Conservation (phyloP, 2,888 invertebrate species). For the Lasiommata megera region DNA sequence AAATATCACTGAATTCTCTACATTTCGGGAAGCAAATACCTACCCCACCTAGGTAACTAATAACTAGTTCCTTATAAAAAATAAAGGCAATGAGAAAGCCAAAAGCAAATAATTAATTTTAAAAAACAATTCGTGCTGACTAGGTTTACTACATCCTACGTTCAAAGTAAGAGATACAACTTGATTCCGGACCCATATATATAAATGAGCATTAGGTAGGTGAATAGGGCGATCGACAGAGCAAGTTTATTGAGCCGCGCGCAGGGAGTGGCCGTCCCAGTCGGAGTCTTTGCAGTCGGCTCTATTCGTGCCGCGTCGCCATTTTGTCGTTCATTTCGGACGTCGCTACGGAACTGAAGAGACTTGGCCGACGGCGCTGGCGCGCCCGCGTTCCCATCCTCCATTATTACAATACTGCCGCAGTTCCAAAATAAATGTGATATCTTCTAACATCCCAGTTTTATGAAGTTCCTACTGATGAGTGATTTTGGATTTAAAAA, state of each 20-base stretch:
- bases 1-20: too few species aligned
- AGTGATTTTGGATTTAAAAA: neutral
- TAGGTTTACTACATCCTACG: too few species aligned
- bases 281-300: neutral
- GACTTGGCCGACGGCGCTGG: slow-evolving; percentile 37
- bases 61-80: too few species aligned
- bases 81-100: too few species aligned
- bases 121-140: too few species aligned
- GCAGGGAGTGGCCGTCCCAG: slow-evolving; percentile 9
- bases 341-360: slow-evolving; percentile 36
- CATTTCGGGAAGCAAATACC: too few species aligned
- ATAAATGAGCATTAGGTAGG: neutral
- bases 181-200: neutral
- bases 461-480: neutral
- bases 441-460: neutral
- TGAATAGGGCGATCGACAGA: neutral
- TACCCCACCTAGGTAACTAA: too few species aligned
- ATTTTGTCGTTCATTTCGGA: slow-evolving; percentile 48
- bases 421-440: slow-evolving; percentile 16
- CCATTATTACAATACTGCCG: slow-evolving; percentile 10
- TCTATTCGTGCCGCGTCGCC: slow-evolving; percentile 39
- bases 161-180: neutral
- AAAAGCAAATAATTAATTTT: too few species aligned
- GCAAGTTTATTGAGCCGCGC: neutral
- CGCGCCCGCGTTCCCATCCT: slow-evolving; percentile 23